Evolutionary conservation across 53 echinoderm and acorn worm genomes (phyloP).

Genomic region (Astropecten irregularis): DNA sequence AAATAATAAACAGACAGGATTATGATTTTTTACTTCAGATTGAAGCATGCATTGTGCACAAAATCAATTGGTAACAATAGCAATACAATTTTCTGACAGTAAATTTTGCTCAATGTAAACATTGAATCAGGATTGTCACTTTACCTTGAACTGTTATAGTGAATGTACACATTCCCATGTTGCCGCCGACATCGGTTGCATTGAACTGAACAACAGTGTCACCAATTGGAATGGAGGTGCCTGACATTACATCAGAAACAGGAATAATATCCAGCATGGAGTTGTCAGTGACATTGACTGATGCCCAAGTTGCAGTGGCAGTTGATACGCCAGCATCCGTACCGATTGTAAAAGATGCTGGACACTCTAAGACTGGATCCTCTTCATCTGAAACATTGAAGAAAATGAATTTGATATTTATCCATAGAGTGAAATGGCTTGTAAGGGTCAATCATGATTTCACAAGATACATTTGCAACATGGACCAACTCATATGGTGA

Average conservation of each 20-base stretch:
- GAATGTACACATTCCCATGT: neutral
- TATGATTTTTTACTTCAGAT: too few relatives aligned
- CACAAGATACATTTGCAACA: too few relatives aligned
- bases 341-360: neutral
- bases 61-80: too few relatives aligned
- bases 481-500: too few relatives aligned
- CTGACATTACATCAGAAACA: neutral
- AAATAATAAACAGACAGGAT: too few relatives aligned
- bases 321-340: neutral
- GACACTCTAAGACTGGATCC: neutral
- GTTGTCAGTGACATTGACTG: neutral
- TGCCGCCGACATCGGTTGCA: neutral
- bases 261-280: neutral
- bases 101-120: too few relatives aligned
- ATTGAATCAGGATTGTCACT: too few relatives aligned
- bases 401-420: neutral
- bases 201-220: neutral
- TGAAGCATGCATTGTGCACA: too few relatives aligned
- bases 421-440: neutral
- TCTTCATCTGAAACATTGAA: conserved; percentile 35
- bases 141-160: conserved; percentile 10
- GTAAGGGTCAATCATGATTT: too few relatives aligned
- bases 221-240: neutral
- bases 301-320: neutral
- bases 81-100: too few relatives aligned